Evolutionary conservation across 2,888 invertebrate genomes (phyloP).

Genomic region (Caenorhabditis sp.): DNA sequence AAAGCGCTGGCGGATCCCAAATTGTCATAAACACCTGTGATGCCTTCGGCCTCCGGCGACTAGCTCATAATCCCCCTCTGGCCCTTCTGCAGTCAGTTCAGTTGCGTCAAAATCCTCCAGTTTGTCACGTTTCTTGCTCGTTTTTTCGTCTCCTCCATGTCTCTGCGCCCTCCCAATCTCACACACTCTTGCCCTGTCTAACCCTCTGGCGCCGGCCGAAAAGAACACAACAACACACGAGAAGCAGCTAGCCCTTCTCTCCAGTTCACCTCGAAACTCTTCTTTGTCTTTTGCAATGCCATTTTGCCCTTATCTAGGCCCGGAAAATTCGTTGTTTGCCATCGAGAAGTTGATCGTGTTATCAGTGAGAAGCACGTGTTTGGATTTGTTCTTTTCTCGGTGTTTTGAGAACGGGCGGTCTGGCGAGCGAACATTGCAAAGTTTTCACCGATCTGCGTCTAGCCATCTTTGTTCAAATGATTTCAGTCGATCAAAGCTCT

Average conservation of each 20-base stretch:
- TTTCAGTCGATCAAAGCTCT: conserved; percentile 2
- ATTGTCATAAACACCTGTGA: no score
- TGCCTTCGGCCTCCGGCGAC: no score
- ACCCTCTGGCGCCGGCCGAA: not conserved
- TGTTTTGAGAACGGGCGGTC: no score
- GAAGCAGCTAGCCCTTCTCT: conserved; percentile 12
- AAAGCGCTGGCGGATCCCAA: no score
- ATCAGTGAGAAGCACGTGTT: conserved; percentile 26
- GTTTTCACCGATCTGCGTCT: no score
- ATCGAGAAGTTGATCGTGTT: not conserved
- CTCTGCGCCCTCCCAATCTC: conserved; percentile 9
- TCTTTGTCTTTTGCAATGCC: conserved; percentile 6
- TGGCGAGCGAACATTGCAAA: no score
- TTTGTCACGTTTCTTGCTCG: conserved; percentile 43
- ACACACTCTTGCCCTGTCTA: conserved; percentile 10
- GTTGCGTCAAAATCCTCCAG: conserved; percentile 16
- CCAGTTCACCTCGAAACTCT: not conserved
- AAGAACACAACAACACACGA: conserved; percentile 25
- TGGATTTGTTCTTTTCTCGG: no score
- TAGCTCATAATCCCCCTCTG: no score
- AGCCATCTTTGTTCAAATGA: no score
- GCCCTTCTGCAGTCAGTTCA: not conserved
- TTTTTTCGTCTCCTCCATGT: conserved; percentile 23
- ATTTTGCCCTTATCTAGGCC: not conserved
- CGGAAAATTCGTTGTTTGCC: no score